Evolutionary conservation across 2,888 invertebrate species (phyloP).

Genomic region (Abrostola triplasia): DNA sequence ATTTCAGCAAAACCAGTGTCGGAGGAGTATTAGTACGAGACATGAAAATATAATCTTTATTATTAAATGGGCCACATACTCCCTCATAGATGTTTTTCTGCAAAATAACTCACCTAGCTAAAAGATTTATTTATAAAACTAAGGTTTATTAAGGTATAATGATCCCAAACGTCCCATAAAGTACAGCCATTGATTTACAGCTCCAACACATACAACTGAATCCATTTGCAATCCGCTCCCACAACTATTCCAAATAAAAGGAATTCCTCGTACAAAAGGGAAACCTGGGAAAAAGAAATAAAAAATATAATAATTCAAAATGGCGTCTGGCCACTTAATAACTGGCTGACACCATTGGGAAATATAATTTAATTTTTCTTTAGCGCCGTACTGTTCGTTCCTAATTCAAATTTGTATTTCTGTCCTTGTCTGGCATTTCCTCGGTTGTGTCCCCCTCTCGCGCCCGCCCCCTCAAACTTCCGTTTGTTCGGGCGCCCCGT

Average conservation of each 20-base stretch:
- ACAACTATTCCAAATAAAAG: constrained; percentile 85
- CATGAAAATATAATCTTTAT: constrained; percentile 10
- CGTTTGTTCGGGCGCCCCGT: constrained; percentile 77
- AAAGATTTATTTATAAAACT: constrained; percentile 53
- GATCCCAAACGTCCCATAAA: constrained; percentile 67
- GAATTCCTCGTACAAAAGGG: constrained; percentile 82
- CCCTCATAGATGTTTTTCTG: constrained; percentile 34
- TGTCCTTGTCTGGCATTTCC: constrained; percentile 75
- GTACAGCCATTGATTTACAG: constrained; percentile 70
- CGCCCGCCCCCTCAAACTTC: constrained; percentile 68
- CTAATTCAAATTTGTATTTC: constrained; percentile 53
- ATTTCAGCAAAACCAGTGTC: too few relatives aligned
- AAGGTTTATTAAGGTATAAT: constrained; percentile 59
- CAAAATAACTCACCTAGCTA: constrained; percentile 29
- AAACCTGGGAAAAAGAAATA: constrained; percentile 83
- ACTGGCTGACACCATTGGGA: constrained; percentile 89
- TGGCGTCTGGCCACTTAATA: constrained; percentile 89
- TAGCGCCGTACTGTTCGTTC: constrained; percentile 68
- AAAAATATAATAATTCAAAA: constrained; percentile 88
- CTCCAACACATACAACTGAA: constrained; percentile 67
- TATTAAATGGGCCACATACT: constrained; percentile 40
- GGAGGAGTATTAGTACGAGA: background rate
- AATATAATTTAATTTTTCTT: constrained; percentile 89
- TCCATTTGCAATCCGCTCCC: constrained; percentile 79
- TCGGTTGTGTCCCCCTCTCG: constrained; percentile 69